Evolutionary conservation across 2,113 vertebrate species (phyloP).

Genomic region (Gobio gobio): DNA sequence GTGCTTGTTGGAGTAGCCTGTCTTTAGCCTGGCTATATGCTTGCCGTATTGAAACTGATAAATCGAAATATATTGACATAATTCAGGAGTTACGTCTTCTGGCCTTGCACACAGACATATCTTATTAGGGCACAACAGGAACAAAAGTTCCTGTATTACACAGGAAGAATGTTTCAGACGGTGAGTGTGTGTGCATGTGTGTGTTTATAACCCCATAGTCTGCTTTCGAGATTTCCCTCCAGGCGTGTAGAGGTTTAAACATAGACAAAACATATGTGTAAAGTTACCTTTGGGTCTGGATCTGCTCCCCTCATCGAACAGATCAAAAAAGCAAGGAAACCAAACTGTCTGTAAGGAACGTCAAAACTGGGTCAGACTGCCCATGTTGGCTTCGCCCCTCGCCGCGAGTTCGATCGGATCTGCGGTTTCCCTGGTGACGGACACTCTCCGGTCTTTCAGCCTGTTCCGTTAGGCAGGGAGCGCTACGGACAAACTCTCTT

Average conservation of each 20-base stretch:
- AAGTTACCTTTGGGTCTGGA: constrained; percentile 30
- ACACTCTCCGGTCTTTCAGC: constrained; percentile 56
- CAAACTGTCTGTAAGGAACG: constrained; percentile 39
- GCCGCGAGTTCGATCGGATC: constrained; percentile 22
- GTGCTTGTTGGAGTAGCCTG: too few relatives aligned
- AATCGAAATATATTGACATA: too few relatives aligned
- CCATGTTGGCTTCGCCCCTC: constrained; percentile 38
- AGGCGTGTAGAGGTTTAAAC: constrained; percentile 2
- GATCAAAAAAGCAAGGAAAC: constrained; percentile 37
- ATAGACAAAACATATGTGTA: constrained; percentile 56
- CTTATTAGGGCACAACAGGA: neutral
- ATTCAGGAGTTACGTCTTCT: too few relatives aligned
- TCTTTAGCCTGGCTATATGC: too few relatives aligned
- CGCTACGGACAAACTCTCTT: constrained; percentile 51
- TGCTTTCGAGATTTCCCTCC: neutral
- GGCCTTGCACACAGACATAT: neutral
- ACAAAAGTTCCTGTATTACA: constrained; percentile 5
- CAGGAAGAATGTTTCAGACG: neutral
- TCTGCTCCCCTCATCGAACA: constrained; percentile 50
- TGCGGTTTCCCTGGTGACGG: constrained; percentile 25
- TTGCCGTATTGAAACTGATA: too few relatives aligned
- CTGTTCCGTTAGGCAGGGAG: constrained; percentile 56
- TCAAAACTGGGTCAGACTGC: constrained; percentile 68
- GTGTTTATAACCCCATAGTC: neutral
- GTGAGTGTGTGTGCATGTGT: constrained; percentile 7